Base-by-base conservation (phyloP, 2,797 vertebrate genomes). In the Sciurus carolinensis region DNA sequence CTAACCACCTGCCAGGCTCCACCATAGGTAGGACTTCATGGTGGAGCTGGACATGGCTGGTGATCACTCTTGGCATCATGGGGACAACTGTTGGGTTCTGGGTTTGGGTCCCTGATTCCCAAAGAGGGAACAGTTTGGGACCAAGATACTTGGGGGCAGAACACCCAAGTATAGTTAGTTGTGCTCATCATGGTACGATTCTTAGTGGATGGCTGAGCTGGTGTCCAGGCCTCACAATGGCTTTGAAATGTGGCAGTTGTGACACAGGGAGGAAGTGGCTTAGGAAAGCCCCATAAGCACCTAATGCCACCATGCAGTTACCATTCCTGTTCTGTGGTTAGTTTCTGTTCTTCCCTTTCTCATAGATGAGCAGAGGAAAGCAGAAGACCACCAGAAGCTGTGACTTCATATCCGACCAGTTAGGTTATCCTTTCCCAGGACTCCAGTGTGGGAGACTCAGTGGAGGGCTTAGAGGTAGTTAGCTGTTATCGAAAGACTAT, bases 271-370 rank as follows among this genome's bases (percentile, higher is more conserved):
- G 91, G 54, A 52, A 67, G 82, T 22, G 0, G 72, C 59, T 81
- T n/a, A 36, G 95, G 44, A 75, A 26, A 42, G 66, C 88, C 5
- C 50, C 3, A 0, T 39, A 3, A 0, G 1, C 3, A 15, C 18
- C 28, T 28, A 2, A 62, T 4, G 24, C 59, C 2, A 0, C 59
- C 2, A 0, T 0, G 1, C 24, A 20, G 47, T 30, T 0, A 0
- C 36, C 6, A 2, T 47, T 92, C 47, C 92, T 26, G 0, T 50
- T 18, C 28, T 89, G 13, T 1, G 22, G 17, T 69, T 67, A 33
- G 54, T 42, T 81, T 80, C 91, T 57, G 77, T 67, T 66, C 15
- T 30, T 66, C 24, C n/a, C 33, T 85, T 73, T 66, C 59, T 42
- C 26, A 54, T 13, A 76, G 59, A n/a, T 42, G 62, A 87, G 73